A percentile compares a stretch with the other conserved stretches of the same genome.
These are phyloP conservation scores for Polyommatus icarus DNA, from an alignment of 2,888 invertebrate genomes.

Conservation along the genomic window DNA sequence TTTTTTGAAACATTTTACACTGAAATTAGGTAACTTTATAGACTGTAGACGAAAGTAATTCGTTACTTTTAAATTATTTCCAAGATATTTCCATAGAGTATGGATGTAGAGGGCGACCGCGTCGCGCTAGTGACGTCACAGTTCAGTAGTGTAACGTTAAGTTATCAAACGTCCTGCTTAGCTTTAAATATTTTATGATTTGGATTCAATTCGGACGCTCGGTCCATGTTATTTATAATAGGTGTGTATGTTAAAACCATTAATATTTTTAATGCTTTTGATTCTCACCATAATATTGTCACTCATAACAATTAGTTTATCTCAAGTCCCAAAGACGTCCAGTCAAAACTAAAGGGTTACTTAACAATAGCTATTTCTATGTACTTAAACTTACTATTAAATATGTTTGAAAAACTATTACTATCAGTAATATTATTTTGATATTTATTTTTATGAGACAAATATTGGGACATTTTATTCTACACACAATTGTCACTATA, in stretches of 20 bases:
- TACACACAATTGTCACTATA: not conserved
- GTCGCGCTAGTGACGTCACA: conserved; percentile 40
- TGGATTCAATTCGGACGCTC: conserved; percentile 45
- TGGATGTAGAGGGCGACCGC: conserved; percentile 53
- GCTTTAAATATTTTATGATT: conserved; percentile 72
- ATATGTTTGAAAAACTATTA: not conserved
- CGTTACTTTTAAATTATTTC: conserved; percentile 77
- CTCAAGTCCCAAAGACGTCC: not conserved
- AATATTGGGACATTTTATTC: not conserved
- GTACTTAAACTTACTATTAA: conserved; percentile 15
- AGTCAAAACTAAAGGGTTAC: not conserved
- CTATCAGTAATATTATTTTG: not conserved
- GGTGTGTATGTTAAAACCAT: conserved; percentile 38
- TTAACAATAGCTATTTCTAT: not conserved
- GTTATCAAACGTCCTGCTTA: conserved; percentile 71
- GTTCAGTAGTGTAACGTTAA: conserved; percentile 55
- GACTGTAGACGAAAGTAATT: conserved; percentile 73
- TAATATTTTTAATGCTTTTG: conserved; percentile 36
- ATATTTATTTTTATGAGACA: not conserved
- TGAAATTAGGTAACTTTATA: conserved; percentile 72
- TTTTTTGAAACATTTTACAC: conserved; percentile 66
- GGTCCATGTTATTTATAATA: conserved; percentile 39
- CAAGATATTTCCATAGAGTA: conserved; percentile 67
- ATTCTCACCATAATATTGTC: not conserved
- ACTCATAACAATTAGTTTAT: not conserved